Conservation (phyloP, 2,888 invertebrate species). For the Exocentrus adspersus region DNA sequence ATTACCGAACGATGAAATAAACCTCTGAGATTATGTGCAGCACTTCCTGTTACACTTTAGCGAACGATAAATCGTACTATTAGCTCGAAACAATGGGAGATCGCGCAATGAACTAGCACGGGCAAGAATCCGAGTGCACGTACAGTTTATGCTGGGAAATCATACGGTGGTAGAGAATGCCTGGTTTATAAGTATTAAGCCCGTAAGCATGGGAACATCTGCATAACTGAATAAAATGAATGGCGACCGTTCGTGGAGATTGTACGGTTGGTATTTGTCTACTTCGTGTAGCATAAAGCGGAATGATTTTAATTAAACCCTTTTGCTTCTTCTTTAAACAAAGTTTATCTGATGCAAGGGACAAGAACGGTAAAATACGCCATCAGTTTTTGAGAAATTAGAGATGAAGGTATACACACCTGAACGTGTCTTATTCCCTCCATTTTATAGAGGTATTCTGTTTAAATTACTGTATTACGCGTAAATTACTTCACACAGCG, state of each 20-base stretch:
- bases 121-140: constrained; percentile 18
- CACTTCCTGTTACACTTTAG: constrained; percentile 29
- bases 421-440: too few species aligned
- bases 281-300: constrained; percentile 21
- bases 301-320: constrained; percentile 11
- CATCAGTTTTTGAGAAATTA: too few species aligned
- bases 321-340: not conserved
- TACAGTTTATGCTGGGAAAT: constrained; percentile 26
- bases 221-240: constrained; percentile 32
- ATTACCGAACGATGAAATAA: constrained; percentile 20
- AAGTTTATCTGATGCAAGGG: not conserved
- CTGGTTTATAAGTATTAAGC: constrained; percentile 43
- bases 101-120: constrained; percentile 14
- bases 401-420: too few species aligned
- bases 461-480: too few species aligned
- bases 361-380: not conserved
- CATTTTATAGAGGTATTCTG: too few species aligned
- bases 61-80: constrained; percentile 26
- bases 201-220: constrained; percentile 38
- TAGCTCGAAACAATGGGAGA: constrained; percentile 27
- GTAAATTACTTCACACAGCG: not conserved
- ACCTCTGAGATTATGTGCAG: constrained; percentile 22
- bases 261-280: constrained; percentile 27
- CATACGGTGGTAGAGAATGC: constrained; percentile 26
- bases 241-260: constrained; percentile 5